phyloP scores from a whole-genome alignment of 2,113 vertebrate species.

The Formicarius rufipectus region DNA sequence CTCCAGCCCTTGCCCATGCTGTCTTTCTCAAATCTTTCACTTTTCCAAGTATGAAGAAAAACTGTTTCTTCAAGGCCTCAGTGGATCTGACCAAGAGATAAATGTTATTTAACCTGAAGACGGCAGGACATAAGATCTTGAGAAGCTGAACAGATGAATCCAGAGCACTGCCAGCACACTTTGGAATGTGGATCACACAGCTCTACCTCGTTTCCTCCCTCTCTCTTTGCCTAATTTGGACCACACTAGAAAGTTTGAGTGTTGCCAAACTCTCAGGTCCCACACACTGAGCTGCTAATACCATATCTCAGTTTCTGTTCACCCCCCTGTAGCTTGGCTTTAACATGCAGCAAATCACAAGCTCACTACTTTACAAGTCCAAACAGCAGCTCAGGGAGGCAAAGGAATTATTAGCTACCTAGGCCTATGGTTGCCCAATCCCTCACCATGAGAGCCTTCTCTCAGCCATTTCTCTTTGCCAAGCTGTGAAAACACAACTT shows the following conservation, averaged over 20 bases:
- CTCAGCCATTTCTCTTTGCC: not conserved
- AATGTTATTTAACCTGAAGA: not conserved
- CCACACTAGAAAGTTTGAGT: not conserved
- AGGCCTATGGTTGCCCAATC: not conserved
- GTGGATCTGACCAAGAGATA: not conserved
- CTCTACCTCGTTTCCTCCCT: not conserved
- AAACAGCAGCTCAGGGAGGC: not conserved
- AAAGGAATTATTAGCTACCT: not conserved
- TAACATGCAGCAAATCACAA: not conserved
- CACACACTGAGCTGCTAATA: not conserved
- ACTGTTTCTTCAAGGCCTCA: not conserved
- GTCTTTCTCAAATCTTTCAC: not conserved
- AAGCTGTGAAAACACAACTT: not conserved
- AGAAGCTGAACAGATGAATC: not conserved
- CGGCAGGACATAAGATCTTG: not conserved
- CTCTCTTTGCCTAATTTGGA: not conserved
- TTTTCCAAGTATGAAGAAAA: not conserved
- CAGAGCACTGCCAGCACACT: not conserved
- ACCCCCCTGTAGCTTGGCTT: not conserved
- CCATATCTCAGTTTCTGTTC: not conserved
- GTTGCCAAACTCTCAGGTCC: not conserved
- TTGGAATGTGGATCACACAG: not conserved
- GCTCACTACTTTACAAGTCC: not conserved
- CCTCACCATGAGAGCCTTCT: not conserved
- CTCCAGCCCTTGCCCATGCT: not conserved